Evolutionary conservation across 2,888 invertebrate species (phyloP).

Genomic region (Yponomeuta evonymella): DNA sequence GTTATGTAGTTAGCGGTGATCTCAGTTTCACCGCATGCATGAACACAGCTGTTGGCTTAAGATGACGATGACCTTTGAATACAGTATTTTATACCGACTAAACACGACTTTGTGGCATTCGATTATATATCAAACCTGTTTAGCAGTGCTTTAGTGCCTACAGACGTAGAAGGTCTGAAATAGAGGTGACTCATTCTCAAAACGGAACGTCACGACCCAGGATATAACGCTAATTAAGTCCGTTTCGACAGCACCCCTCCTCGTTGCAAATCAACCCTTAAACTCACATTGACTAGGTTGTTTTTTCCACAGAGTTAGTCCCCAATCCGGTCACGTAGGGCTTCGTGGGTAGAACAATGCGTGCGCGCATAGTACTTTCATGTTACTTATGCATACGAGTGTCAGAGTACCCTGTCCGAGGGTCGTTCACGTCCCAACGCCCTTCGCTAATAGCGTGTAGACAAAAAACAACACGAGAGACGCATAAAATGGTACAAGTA

Average conservation of each 20-base stretch:
- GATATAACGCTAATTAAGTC: neutral
- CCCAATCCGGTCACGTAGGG: neutral
- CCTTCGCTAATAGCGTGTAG: neutral
- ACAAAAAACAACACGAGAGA: too few relatives aligned
- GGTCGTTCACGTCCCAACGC: neutral
- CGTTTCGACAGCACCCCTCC: slow-evolving; percentile 20
- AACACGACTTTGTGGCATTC: too few relatives aligned
- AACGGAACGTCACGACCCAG: neutral
- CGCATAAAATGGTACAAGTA: too few relatives aligned
- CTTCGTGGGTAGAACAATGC: slow-evolving; percentile 17
- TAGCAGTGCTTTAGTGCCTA: too few relatives aligned
- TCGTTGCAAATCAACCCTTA: slow-evolving; percentile 17
- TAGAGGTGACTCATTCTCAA: neutral
- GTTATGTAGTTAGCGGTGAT: too few relatives aligned
- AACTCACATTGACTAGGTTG: neutral
- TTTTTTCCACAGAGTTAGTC: neutral
- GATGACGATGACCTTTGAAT: too few relatives aligned
- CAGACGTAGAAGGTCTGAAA: neutral
- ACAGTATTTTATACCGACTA: too few relatives aligned
- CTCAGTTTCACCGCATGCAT: too few relatives aligned
- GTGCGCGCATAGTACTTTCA: neutral
- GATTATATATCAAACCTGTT: too few relatives aligned
- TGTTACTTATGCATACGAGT: slow-evolving; percentile 2
- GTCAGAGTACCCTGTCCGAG: neutral
- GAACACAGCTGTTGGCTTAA: too few relatives aligned